A percentile compares a stretch with the other conserved stretches of the same genome.
These are phyloP conservation scores for Colletes latitarsis DNA, from an alignment of 1,140 invertebrate species.

Conservation along the genomic window DNA sequence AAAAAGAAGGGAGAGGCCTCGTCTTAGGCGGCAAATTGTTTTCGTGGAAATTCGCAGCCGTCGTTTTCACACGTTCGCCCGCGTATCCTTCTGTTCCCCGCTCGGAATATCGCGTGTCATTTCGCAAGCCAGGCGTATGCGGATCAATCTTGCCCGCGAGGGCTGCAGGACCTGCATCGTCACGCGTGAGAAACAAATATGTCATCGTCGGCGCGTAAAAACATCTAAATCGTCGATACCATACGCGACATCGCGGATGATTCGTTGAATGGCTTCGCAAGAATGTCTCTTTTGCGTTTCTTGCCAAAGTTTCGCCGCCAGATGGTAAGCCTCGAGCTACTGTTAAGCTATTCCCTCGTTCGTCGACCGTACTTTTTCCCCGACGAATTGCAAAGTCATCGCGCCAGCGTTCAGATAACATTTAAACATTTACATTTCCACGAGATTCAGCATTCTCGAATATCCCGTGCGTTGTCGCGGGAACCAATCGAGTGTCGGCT, in stretches of 20 bases:
- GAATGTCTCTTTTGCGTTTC: not conserved
- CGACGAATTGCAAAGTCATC: too few relatives aligned
- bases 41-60: slow-evolving; percentile 58
- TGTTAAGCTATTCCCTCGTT: too few relatives aligned
- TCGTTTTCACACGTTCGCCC: slow-evolving; percentile 58
- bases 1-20: slow-evolving; percentile 38
- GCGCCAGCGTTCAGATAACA: too few relatives aligned
- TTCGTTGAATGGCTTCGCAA: not conserved
- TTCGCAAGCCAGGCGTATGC: slow-evolving; percentile 53
- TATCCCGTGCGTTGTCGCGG: not conserved
- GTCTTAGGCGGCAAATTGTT: slow-evolving; percentile 59
- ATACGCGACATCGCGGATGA: not conserved
- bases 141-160: slow-evolving; percentile 39
- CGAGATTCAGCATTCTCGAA: slow-evolving; percentile 6
- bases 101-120: slow-evolving; percentile 63
- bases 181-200: slow-evolving; percentile 45
- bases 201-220: slow-evolving; percentile 38
- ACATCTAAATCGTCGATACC: slow-evolving; percentile 18
- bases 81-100: slow-evolving; percentile 45
- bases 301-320: not conserved
- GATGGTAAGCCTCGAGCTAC: too few relatives aligned
- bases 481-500: slow-evolving; percentile 29
- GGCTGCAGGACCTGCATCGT: slow-evolving; percentile 46
- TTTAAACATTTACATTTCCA: too few relatives aligned
- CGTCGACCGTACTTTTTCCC: too few relatives aligned